Base-by-base conservation (phyloP, 2,797 vertebrate genomes). In the Pseudochromis fuscus region DNA sequence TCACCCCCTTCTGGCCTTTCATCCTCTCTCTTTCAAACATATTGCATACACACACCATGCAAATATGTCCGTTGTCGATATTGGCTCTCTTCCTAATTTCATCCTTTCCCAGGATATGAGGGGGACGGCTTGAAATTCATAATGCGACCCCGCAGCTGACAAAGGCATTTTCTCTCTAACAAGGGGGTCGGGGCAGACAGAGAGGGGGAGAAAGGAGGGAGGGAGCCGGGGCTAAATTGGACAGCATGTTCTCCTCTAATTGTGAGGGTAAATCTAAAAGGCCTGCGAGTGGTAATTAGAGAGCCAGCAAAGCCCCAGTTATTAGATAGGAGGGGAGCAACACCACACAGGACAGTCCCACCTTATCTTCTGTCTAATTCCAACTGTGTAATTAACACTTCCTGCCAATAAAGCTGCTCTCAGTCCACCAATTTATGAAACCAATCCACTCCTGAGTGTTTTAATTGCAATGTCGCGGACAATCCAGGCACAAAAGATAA, bases 51-150 rank as follows among this genome's bases (percentile, higher is more conserved):
- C 45, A 53, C 33, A 38, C 35, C 61, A 72, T 82, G 69, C 60
- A 66, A 80, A 72, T 48, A 72, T 40, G 46, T 77, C 73, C 57
- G 67, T 82, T 87, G 84, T 81, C 75, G 28, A 71, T 75, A 62
- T 67, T 90, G 90, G 89, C 88, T 67, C 81, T 88, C 86, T 75
- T 16, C 77, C 89, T 84, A 67, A 77, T 88, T 80, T 89, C 49
- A 78, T 83, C 76, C 79, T 94, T 93, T 93, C 94, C 93, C 94
- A 94, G 95, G 95, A 95, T 94, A 94, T 94, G 93, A 95, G 84
- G 82, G 92, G 93, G 94, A 91, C n/a, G 90, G 94, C 92, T 94
- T 95, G 93, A 95, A 95, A 95, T 94, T 94, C 88, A 56, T 92
- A 94, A 93, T 89, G 90, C 91, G 90, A 87, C 91, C 93, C 94